Evolutionary conservation across 1,140 invertebrate species (phyloP), one percentile per base, ranked within the genome.

Genomic region (Drosophila pseudoananassae): DNA sequence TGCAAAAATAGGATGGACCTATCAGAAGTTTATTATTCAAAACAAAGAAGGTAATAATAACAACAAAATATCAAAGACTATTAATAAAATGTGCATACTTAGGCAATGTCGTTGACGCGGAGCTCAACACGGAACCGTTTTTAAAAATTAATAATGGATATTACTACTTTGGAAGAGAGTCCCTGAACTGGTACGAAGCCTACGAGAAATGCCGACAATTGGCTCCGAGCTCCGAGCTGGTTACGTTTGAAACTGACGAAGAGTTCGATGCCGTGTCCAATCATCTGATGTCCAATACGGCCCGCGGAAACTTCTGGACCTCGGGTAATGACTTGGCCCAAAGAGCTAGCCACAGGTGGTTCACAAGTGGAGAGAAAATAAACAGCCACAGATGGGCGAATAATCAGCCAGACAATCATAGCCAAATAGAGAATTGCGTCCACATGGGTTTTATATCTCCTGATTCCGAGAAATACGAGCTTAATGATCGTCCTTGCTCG

Each of bases 261-360:
- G 73, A 76, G 10, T 76, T 75, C 15, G 61, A 76, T 43, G 17
- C 6, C 2, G 15, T 76, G 3, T 23, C 36, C 15, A 25, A 9
- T 1, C 20, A 53, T 38, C 38, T 75, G 4, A 60, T 15, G 25
- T 7, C 20, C 15, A 51, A 46, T 2, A 9, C 6, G 9, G 20
- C 23, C 2, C 43, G 12, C 2, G 23, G 12, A 1, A 43, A 38
- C 23, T 70, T 53, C 27, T 80, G 75, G 79, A 77, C 69, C 4
- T 78, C 70, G 2, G 70, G 70, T 5, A 81, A 74, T 9, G 78
- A 81, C 65, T 46, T 81, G 10, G 68, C 25, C 7, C 20, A 7
- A 0, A 63, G 68, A 4, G 75, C 75, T 6, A 49, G 38, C 15
- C 65, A 66, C 45, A 71, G 53, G 8, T 83, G 65, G 64, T 61